Evolutionary conservation across 2,113 vertebrate species (phyloP).

Genomic region (Mormoops blainvillei): DNA sequence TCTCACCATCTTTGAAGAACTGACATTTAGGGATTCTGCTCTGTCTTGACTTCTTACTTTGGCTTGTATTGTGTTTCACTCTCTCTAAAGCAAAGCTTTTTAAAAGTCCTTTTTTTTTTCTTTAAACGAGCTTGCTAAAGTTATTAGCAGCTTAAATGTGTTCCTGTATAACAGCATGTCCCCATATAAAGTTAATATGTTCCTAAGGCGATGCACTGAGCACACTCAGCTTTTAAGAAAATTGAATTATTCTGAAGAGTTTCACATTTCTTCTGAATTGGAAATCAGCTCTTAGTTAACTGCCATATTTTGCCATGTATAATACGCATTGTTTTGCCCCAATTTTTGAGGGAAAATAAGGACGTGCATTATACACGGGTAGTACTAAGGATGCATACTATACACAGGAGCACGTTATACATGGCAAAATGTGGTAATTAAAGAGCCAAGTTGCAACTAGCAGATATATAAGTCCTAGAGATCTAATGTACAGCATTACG

Average conservation of each 20-base stretch:
- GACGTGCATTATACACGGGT: no score
- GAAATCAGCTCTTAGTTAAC: neutral
- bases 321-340: no score
- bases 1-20: neutral
- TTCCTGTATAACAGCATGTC: neutral
- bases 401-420: no score
- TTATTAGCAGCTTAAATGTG: neutral
- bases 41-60: neutral
- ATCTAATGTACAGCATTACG: neutral
- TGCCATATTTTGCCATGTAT: no score
- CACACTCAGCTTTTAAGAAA: neutral
- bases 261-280: neutral
- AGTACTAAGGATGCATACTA: no score
- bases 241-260: neutral
- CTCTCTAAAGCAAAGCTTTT: neutral
- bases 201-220: neutral
- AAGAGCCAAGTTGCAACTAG: neutral
- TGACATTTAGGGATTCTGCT: neutral
- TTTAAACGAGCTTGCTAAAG: neutral
- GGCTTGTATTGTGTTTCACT: neutral
- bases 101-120: neutral
- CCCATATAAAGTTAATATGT: neutral
- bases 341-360: no score
- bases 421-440: neutral
- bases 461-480: neutral